Evolutionary conservation across 2,113 vertebrate genomes (phyloP).

Genomic region (Mesocricetus auratus): DNA sequence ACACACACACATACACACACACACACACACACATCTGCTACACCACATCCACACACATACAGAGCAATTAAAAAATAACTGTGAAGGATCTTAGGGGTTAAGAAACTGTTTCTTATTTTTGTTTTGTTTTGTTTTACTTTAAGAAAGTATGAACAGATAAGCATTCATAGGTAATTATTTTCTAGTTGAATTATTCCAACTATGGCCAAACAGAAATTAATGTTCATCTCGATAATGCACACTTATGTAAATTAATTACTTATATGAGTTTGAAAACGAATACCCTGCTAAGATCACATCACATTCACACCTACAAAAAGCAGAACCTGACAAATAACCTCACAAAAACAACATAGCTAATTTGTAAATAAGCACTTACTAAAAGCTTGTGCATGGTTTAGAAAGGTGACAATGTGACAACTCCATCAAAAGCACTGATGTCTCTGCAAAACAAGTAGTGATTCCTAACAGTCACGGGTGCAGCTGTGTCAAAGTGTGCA

Average conservation of each 20-base stretch:
- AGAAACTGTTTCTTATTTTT: constrained; percentile 14
- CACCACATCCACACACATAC: background rate
- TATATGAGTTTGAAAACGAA: constrained; percentile 47
- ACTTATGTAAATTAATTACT: constrained; percentile 52
- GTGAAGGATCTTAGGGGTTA: background rate
- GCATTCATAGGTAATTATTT: constrained; percentile 47
- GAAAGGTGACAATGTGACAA: background rate
- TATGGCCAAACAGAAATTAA: constrained; percentile 33
- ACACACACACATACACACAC: background rate
- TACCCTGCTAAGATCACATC: background rate
- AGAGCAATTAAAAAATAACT: background rate
- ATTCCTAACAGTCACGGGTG: background rate
- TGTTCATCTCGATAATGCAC: background rate
- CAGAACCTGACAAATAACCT: constrained; percentile 41
- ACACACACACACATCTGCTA: background rate
- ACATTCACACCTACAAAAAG: background rate
- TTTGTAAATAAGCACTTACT: constrained; percentile 30
- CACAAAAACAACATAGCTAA: background rate
- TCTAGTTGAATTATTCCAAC: constrained; percentile 44
- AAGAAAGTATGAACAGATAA: constrained; percentile 47
- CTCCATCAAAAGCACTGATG: background rate
- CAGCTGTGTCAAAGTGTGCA: background rate
- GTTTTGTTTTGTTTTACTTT: background rate
- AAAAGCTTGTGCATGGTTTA: background rate
- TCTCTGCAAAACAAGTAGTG: background rate